Conservation (phyloP, 2,888 invertebrate species). For the Gnatocerus cornutus region DNA sequence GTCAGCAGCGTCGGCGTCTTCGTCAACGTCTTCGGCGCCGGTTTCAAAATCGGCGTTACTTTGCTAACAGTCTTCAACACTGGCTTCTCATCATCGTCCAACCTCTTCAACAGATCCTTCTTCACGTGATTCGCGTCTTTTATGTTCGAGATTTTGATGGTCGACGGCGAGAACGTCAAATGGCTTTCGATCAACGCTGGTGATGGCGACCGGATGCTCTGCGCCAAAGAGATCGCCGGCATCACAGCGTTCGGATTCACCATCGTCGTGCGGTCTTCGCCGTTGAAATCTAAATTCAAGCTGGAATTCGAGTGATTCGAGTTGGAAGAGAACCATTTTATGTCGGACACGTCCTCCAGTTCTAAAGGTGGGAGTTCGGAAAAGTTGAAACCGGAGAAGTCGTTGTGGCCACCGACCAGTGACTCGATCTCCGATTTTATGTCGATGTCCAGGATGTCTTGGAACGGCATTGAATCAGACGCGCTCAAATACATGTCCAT, state of each 20-base stretch:
- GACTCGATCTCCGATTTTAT: conserved; percentile 90
- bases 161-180: conserved; percentile 81
- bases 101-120: conserved; percentile 78
- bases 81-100: conserved; percentile 67
- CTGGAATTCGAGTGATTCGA: conserved; percentile 78
- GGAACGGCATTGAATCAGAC: conserved; percentile 78
- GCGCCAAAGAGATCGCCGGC: conserved; percentile 79
- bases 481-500: conserved; percentile 75
- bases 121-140: conserved; percentile 74
- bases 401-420: conserved; percentile 82
- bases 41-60: conserved; percentile 67
- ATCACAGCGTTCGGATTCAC: conserved; percentile 94
- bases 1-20: conserved; percentile 55
- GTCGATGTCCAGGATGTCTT: conserved; percentile 93
- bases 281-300: conserved; percentile 80
- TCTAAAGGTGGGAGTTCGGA: conserved; percentile 79
- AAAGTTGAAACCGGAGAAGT: conserved; percentile 77
- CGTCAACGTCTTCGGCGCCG: conserved; percentile 64
- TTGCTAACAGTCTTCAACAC: conserved; percentile 65
- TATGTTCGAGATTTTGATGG: conserved; percentile 78
- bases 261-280: conserved; percentile 83
- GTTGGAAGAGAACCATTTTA: conserved; percentile 73
- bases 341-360: conserved; percentile 78
- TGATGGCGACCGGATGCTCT: conserved; percentile 73
- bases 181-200: conserved; percentile 81